Base-by-base conservation (phyloP, 2,888 invertebrate genomes). In the Agrochola lota region DNA sequence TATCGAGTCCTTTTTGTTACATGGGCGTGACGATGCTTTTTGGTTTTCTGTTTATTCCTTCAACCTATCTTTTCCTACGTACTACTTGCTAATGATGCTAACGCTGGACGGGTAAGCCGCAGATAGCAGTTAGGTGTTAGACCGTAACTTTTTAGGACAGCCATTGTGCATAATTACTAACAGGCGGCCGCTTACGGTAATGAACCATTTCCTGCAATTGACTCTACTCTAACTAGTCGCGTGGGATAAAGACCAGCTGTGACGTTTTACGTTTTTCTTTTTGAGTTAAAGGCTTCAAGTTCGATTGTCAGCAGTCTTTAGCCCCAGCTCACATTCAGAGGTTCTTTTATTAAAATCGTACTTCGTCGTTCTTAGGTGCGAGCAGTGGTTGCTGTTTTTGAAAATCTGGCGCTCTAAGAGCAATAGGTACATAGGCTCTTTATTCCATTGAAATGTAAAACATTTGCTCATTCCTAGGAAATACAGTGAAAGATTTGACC, bases 151-250 rank as follows among this genome's bases (percentile, higher is more conserved):
- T 83, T 85, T 76, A 85, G 82, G 68, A 64, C 52, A 71, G 57
- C 82, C 52, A 81, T 85, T 83, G 67, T 81, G 70, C 70, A 83
- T 85, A 85, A 81, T 83, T 77, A 81, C 63, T 81, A 73, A 73
- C 59, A 81, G 81, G 52, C 70, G 60, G 55, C 46, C 67, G 82
- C 62, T 83, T 85, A 81, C 81, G 52, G 72, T 83, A 85, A 83
- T 77, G 66, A 85, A 66, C 73, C 77, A 81, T 85, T 83, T 77
- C 76, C 70, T 71, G 62, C 81, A 81, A 85, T 85, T 83, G 66
- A 85, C 70, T 81, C 76, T 59, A 76, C 72, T 67, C 30, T 59
- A 63, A 63, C 64, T 71, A 66, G 71, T 71, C 49, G 75, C 43
- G 17, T 57, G 57, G 43, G 23, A 72, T 83, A 72, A 60, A 30